phyloP scores from a whole-genome alignment of 2,797 vertebrate species.

The Momotus momota region DNA sequence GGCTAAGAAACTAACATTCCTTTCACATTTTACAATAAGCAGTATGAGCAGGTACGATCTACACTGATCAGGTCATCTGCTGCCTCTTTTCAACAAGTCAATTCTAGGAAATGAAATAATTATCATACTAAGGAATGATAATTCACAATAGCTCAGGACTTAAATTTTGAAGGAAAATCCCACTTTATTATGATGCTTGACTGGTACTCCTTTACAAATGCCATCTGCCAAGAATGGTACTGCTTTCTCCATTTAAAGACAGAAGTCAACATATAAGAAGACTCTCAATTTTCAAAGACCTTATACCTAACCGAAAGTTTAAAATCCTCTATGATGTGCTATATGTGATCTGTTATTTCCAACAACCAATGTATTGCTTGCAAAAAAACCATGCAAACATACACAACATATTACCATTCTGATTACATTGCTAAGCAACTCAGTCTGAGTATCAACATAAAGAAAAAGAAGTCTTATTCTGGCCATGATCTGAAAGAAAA shows the following conservation, averaged over 20 bases:
- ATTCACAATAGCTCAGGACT: background rate
- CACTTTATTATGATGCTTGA: background rate
- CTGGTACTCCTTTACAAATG: background rate
- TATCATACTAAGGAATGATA: background rate
- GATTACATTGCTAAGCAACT: background rate
- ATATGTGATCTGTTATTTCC: background rate
- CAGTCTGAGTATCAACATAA: background rate
- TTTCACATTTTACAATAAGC: background rate
- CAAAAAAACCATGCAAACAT: background rate
- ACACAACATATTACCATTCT: background rate
- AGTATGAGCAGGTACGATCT: background rate
- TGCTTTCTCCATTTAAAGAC: background rate
- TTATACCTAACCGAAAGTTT: background rate
- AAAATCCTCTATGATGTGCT: background rate
- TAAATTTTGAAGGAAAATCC: background rate
- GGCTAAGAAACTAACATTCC: background rate
- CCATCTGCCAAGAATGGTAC: background rate
- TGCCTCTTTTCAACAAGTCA: background rate
- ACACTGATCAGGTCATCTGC: background rate
- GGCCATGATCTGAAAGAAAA: background rate
- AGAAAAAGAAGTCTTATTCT: background rate
- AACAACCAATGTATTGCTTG: rapidly evolving
- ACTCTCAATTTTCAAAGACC: background rate
- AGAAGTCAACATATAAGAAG: background rate
- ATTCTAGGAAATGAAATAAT: background rate